Evolutionary conservation across 2,797 vertebrate genomes (phyloP).

Genomic region (Gallinago stenura): DNA sequence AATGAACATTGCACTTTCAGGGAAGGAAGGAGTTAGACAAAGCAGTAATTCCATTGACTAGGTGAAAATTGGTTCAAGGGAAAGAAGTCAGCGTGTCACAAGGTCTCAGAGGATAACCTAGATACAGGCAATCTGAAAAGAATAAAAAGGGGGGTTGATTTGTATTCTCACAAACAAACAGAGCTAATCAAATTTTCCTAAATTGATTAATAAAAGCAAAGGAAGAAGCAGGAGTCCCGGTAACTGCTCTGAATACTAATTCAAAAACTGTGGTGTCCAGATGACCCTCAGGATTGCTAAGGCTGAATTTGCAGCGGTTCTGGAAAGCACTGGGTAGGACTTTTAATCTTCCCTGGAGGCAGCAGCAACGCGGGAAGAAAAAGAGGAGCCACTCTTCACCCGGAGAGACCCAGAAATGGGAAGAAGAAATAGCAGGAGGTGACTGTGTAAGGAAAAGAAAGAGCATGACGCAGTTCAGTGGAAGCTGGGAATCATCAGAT

Average conservation of each 20-base stretch:
- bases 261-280: neutral
- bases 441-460: neutral
- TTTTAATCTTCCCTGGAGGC: neutral
- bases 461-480: neutral
- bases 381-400: neutral
- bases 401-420: neutral
- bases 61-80: neutral
- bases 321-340: neutral
- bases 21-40: neutral
- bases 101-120: neutral
- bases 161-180: constrained; percentile 27
- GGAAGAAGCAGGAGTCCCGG: neutral
- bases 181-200: constrained; percentile 27
- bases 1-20: neutral
- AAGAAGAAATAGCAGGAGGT: neutral
- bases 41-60: neutral
- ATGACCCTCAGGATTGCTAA: neutral
- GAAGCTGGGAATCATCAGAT: neutral
- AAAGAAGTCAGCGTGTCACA: neutral
- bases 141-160: neutral
- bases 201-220: constrained; percentile 30
- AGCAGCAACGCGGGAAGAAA: neutral
- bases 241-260: constrained; percentile 29
- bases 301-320: neutral
- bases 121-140: neutral